Conservation (phyloP, 2,888 invertebrate species). For the Pristionchus mayeri region DNA sequence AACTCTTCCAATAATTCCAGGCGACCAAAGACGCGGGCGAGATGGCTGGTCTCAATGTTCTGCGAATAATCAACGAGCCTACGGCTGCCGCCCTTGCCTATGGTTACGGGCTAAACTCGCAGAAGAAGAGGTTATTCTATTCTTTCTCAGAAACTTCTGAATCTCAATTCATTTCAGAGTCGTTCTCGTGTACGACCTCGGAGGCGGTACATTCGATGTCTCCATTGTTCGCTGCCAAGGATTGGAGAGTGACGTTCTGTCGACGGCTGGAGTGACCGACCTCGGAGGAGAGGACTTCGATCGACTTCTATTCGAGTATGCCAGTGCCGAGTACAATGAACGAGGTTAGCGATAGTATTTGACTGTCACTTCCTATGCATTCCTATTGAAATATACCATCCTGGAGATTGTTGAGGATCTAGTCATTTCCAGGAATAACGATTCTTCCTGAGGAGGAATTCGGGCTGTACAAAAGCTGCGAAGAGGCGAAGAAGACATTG, state of each 20-base stretch:
- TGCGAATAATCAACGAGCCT: neutral
- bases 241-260: neutral
- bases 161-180: neutral
- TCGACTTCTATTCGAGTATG: neutral
- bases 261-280: neutral
- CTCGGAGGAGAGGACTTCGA: conserved; percentile 21
- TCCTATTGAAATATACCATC: no score
- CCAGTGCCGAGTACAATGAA: neutral
- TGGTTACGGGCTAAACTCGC: neutral
- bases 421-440: no score
- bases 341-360: neutral
- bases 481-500: no score
- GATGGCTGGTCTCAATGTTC: neutral
- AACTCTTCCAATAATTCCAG: neutral
- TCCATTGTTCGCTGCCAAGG: neutral
- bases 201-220: conserved; percentile 1
- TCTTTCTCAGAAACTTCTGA: neutral
- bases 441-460: no score
- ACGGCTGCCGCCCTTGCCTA: neutral
- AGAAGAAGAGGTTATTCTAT: neutral
- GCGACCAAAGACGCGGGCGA: neutral
- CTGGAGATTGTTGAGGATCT: no score
- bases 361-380: no score
- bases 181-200: neutral
- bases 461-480: no score